These are phyloP conservation scores for Psittacula echo DNA, from an alignment of 2,797 vertebrate species.

Conservation along the genomic window DNA sequence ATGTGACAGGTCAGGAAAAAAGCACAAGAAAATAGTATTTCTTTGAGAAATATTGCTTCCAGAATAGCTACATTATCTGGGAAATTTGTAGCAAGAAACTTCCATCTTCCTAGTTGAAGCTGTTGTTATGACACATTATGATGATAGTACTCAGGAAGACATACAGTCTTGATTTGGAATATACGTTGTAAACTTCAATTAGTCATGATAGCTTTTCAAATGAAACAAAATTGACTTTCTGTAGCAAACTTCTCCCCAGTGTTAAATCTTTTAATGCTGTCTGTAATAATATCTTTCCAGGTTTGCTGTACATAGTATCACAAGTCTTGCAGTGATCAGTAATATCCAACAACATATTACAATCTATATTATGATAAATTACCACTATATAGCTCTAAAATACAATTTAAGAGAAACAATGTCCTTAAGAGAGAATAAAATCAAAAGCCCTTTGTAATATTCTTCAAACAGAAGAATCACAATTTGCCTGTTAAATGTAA, in stretches of 20 bases:
- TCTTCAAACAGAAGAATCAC: not conserved
- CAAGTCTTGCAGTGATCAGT: not conserved
- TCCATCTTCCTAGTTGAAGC: not conserved
- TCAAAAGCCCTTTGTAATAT: not conserved
- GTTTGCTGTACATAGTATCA: not conserved
- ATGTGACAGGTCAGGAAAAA: not conserved
- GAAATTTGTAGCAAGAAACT: not conserved
- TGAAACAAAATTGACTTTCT: not conserved
- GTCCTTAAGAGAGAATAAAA: not conserved
- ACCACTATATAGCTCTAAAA: not conserved
- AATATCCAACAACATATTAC: not conserved
- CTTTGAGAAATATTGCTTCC: not conserved
- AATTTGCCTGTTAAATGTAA: not conserved
- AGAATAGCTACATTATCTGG: not conserved
- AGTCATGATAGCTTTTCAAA: not conserved
- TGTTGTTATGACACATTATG: not conserved
- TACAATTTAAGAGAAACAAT: not conserved
- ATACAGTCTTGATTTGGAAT: not conserved
- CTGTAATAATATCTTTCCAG: not conserved
- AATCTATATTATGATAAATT: not conserved
- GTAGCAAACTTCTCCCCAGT: not conserved
- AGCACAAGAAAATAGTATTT: not conserved
- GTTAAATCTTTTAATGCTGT: not conserved
- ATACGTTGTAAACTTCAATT: not conserved
- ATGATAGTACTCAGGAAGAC: not conserved